Base-by-base conservation (phyloP, 1,140 invertebrate genomes). In the Leptinotarsa undecemlineata region DNA sequence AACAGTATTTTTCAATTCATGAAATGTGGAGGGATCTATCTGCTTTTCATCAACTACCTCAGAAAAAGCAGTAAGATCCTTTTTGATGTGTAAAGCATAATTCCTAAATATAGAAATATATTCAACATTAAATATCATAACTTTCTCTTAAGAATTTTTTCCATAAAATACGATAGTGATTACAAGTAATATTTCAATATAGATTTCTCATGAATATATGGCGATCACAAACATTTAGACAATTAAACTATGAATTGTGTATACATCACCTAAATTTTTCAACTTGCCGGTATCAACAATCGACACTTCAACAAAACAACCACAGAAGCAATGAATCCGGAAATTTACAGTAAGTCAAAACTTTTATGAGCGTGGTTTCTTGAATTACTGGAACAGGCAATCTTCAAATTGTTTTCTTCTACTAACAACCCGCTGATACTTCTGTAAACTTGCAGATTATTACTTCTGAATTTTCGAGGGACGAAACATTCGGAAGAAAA, bases 181-280 rank as follows among this genome's bases (percentile, higher is more conserved):
- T 70, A 70, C 26, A 21, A 14, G 26, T 64, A 21, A 64, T 64
- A 64, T 20, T 64, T 64, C 26, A 64, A 64, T 64, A 64, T 64
- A 26, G 20, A 19, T 64, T 64, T 21, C 63, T 64, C 20, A 33
- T 23, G 20, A 63, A 63, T 63, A 72, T 64, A 72, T 72, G 60
- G 71, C 71, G 17, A 72, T 72, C 71, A 72, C 71, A 72, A 63
- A 72, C 71, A 72, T 64, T 72, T 72, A 72, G 71, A 72, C 71
- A 20, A 63, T 19, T 33, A 63, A 64, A 72, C 60, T 72, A 72
- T 42, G 68, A 57, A 70, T 70, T 51, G 23, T 20, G 48, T 21
- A 23, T 20, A 63, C 17, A 14, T 62, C 69, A 61, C 48, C 48
- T 42, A 19, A 51, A 61, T 15, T 51, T 71, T 71, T 71, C 57